Evolutionary conservation across 2,113 vertebrate species (phyloP).

Genomic region (Dromiciops gliroides): DNA sequence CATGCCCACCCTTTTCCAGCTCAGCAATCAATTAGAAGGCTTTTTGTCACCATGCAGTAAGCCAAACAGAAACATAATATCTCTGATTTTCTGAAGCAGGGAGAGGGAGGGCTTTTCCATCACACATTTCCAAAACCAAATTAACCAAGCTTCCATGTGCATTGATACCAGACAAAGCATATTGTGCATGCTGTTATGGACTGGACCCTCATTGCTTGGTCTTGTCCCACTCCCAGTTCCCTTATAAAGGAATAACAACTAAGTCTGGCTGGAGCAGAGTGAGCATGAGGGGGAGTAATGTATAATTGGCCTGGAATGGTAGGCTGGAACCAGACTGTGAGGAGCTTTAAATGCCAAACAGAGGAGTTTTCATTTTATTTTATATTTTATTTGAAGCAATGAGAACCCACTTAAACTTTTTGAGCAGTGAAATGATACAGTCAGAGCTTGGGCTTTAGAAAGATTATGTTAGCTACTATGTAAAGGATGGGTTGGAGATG

Average conservation of each 20-base stretch:
- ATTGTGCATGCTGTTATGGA: not conserved
- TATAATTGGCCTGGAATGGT: not conserved
- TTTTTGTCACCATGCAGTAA: not conserved
- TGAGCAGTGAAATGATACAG: not conserved
- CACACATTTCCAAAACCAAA: not conserved
- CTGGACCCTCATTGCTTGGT: not conserved
- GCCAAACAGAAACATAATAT: not conserved
- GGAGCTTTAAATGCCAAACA: not conserved
- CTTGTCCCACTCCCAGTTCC: not conserved
- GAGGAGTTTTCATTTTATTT: not conserved
- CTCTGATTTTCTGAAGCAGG: not conserved
- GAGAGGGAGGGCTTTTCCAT: not conserved
- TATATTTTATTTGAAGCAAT: not conserved
- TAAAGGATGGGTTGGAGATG: not conserved
- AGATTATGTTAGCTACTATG: not conserved
- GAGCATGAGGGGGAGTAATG: not conserved
- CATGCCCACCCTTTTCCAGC: not conserved
- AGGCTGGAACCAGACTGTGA: not conserved
- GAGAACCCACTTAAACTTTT: not conserved
- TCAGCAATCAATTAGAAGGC: not conserved
- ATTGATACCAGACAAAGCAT: not conserved
- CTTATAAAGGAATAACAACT: not conserved
- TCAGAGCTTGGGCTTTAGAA: not conserved
- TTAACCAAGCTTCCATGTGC: not conserved
- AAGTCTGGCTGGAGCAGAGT: not conserved